These are phyloP conservation scores for Aporrectodea caliginosa DNA, from an alignment of 1,140 invertebrate species.

Conservation along the genomic window DNA sequence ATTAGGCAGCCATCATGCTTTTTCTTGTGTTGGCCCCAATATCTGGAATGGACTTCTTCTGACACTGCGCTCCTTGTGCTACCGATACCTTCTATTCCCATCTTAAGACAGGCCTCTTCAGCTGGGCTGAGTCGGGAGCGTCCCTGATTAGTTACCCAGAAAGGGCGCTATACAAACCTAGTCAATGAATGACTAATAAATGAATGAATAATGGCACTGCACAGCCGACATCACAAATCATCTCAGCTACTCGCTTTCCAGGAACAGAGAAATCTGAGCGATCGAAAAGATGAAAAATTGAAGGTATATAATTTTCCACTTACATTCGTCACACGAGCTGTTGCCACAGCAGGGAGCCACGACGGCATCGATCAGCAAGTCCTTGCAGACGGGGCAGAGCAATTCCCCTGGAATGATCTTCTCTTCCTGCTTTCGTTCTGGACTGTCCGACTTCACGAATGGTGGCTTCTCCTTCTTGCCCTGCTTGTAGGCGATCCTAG, in stretches of 20 bases:
- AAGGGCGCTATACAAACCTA: too few relatives aligned
- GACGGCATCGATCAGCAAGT: constrained; percentile 90
- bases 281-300: constrained; percentile 12
- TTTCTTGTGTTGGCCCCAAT: too few relatives aligned
- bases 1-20: too few relatives aligned
- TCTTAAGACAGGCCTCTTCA: too few relatives aligned
- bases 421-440: constrained; percentile 54
- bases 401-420: constrained; percentile 77
- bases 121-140: too few relatives aligned
- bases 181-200: too few relatives aligned
- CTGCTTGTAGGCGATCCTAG: constrained; percentile 72
- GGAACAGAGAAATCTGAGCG: constrained; percentile 23
- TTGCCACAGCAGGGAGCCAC: constrained; percentile 95
- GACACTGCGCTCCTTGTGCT: too few relatives aligned
- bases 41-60: too few relatives aligned
- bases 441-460: constrained; percentile 57
- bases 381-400: constrained; percentile 83
- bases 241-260: not conserved
- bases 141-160: too few relatives aligned
- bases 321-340: constrained; percentile 97
- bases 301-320: constrained; percentile 49
- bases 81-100: too few relatives aligned
- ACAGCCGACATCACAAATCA: not conserved
- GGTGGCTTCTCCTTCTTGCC: constrained; percentile 67
- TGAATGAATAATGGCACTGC: too few relatives aligned